phyloP scores from a whole-genome alignment of 1,140 invertebrate genomes.

The Drosophila lowei region DNA sequence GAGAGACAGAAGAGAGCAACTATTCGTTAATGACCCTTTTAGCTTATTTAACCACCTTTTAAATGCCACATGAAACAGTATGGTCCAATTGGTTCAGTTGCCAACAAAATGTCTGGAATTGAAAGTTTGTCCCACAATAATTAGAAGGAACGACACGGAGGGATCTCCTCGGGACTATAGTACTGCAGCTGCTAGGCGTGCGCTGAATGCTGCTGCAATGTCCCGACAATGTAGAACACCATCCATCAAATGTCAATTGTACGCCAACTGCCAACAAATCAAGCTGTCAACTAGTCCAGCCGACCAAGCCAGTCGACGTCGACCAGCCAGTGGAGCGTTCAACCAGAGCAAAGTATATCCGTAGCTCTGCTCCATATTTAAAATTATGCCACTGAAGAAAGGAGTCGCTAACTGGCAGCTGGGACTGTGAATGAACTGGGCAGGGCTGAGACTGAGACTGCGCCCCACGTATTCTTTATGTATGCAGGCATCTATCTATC shows the following conservation, averaged over 20 bases:
- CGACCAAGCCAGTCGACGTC: constrained; percentile 46
- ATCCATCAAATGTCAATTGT: constrained; percentile 81
- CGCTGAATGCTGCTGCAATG: constrained; percentile 54
- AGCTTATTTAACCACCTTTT: not conserved
- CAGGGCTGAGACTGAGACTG: constrained; percentile 27
- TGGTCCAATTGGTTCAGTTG: not conserved
- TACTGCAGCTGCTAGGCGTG: constrained; percentile 29
- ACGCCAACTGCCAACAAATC: constrained; percentile 80
- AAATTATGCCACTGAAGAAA: constrained; percentile 73
- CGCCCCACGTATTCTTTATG: constrained; percentile 43
- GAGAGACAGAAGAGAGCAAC: too few relatives aligned
- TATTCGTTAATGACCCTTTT: not conserved
- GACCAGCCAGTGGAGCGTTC: constrained; percentile 62
- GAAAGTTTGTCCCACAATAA: constrained; percentile 30
- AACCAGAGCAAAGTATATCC: constrained; percentile 74
- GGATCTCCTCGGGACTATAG: constrained; percentile 5
- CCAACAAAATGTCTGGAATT: constrained; percentile 8
- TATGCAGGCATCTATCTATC: constrained; percentile 45
- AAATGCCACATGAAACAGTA: not conserved
- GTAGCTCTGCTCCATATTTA: constrained; percentile 74
- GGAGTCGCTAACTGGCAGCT: constrained; percentile 28
- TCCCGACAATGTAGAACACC: constrained; percentile 78
- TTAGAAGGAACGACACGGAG: constrained; percentile 46
- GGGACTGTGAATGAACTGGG: constrained; percentile 7
- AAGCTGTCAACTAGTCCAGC: constrained; percentile 69